phyloP scores from a whole-genome alignment of 2,888 invertebrate genomes.

The Epicampocera succincta region DNA sequence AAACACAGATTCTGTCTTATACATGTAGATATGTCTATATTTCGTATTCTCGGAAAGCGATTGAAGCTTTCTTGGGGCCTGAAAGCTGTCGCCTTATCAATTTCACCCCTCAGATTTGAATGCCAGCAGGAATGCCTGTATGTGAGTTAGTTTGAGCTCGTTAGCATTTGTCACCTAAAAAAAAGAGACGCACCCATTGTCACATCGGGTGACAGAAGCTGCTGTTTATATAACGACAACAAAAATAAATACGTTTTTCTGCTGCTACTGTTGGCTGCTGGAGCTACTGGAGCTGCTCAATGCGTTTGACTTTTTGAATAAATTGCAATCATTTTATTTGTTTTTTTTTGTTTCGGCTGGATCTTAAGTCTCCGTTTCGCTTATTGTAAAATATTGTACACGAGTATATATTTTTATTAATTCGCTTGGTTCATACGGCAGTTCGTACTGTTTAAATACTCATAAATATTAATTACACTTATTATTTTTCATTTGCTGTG shows the following conservation, averaged over 20 bases:
- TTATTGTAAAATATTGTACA: slow-evolving; percentile 37
- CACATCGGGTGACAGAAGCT: slow-evolving; percentile 54
- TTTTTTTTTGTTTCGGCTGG: not conserved
- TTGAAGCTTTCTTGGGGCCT: too few relatives aligned
- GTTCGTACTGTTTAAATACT: slow-evolving; percentile 57
- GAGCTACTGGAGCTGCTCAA: slow-evolving; percentile 14
- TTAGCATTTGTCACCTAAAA: slow-evolving; percentile 61
- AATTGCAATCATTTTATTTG: slow-evolving; percentile 20
- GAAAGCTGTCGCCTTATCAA: too few relatives aligned
- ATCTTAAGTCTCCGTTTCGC: slow-evolving; percentile 11
- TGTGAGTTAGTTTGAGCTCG: slow-evolving; percentile 42
- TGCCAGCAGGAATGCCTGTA: not conserved
- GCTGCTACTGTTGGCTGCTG: slow-evolving; percentile 33
- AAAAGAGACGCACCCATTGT: slow-evolving; percentile 64
- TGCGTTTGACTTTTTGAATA: slow-evolving; percentile 21
- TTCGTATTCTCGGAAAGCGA: too few relatives aligned
- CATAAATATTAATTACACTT: slow-evolving; percentile 69
- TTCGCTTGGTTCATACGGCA: slow-evolving; percentile 3
- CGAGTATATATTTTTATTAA: slow-evolving; percentile 13
- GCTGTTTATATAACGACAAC: slow-evolving; percentile 47
- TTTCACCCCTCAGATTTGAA: too few relatives aligned
- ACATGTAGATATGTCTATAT: too few relatives aligned
- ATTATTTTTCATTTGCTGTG: slow-evolving; percentile 59
- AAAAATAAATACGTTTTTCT: slow-evolving; percentile 24
- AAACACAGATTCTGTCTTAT: too few relatives aligned